Evolutionary conservation across 2,888 invertebrate genomes (phyloP).

Genomic region (Apamea monoglypha): DNA sequence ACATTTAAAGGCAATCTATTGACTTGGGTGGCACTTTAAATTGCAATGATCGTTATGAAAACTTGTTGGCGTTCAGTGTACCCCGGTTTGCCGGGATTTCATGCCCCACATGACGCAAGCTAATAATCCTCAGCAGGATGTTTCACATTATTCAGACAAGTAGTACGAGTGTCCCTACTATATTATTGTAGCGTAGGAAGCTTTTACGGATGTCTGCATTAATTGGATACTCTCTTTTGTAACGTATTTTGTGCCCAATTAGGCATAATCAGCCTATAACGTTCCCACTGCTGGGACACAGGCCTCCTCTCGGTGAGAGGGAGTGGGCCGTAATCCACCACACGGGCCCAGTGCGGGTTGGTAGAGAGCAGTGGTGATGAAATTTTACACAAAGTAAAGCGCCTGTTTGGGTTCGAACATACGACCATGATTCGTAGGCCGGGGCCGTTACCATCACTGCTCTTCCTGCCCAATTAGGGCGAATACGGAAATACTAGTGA

Average conservation of each 20-base stretch:
- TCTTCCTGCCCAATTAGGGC: neutral
- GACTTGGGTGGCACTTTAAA: slow-evolving; percentile 34
- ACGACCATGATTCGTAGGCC: too few relatives aligned
- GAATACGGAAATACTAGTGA: neutral
- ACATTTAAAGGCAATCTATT: slow-evolving; percentile 20
- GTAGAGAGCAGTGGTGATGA: too few relatives aligned
- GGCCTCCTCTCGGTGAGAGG: too few relatives aligned
- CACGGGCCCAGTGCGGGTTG: too few relatives aligned
- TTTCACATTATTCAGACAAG: slow-evolving; percentile 27
- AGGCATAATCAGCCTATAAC: too few relatives aligned
- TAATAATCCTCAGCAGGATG: slow-evolving; percentile 35
- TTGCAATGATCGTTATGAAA: slow-evolving; percentile 38
- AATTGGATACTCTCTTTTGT: neutral
- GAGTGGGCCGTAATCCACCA: too few relatives aligned
- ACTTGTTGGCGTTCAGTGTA: slow-evolving; percentile 34
- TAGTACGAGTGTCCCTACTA: slow-evolving; percentile 20
- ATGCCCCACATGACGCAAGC: slow-evolving; percentile 29
- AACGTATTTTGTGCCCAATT: neutral
- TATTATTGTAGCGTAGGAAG: neutral
- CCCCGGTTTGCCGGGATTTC: slow-evolving; percentile 31
- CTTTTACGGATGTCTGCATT: neutral
- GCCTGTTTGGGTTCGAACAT: too few relatives aligned
- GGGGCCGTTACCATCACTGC: too few relatives aligned
- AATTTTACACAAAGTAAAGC: too few relatives aligned
- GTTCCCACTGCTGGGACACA: too few relatives aligned